A percentile compares a stretch with the other conserved stretches of the same genome.
These are phyloP conservation scores for Python bivittatus DNA, from an alignment of 2,113 vertebrate genomes.

Conservation along the genomic window DNA sequence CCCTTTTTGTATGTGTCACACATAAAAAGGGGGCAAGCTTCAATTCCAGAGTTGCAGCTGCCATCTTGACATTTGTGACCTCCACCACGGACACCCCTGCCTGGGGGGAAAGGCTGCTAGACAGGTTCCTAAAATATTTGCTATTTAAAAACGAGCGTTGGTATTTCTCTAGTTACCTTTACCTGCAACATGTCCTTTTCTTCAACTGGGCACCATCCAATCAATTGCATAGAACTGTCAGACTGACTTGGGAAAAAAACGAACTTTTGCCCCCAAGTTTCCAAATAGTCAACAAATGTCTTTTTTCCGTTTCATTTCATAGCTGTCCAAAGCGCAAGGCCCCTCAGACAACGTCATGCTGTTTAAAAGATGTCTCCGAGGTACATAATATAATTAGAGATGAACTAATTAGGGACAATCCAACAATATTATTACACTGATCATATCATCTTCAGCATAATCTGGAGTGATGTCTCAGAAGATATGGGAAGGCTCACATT, in stretches of 20 bases:
- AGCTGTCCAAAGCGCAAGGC: constrained; percentile 46
- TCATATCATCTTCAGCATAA: constrained; percentile 64
- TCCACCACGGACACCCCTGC: not conserved
- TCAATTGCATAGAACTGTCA: not conserved
- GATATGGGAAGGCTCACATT: not conserved
- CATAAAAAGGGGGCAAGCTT: not conserved
- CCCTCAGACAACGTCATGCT: constrained; percentile 48
- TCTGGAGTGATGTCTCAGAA: constrained; percentile 49
- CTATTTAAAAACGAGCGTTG: not conserved
- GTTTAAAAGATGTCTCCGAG: constrained; percentile 69
- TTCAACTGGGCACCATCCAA: not conserved
- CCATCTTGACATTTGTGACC: not conserved
- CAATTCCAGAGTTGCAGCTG: not conserved
- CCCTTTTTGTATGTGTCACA: not conserved
- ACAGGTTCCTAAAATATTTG: not conserved
- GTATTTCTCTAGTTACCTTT: not conserved
- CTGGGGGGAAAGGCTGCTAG: not conserved
- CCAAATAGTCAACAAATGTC: constrained; percentile 45
- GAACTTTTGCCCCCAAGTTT: not conserved
- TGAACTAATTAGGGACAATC: constrained; percentile 65
- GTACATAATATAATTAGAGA: constrained; percentile 51
- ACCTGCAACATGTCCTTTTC: not conserved
- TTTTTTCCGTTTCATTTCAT: constrained; percentile 18
- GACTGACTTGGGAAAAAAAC: not conserved
- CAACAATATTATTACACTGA: constrained; percentile 62